A percentile compares a stretch with the other conserved stretches of the same genome.
Conservation (phyloP, 2,888 invertebrate species). For the Heliconius ismenius region DNA sequence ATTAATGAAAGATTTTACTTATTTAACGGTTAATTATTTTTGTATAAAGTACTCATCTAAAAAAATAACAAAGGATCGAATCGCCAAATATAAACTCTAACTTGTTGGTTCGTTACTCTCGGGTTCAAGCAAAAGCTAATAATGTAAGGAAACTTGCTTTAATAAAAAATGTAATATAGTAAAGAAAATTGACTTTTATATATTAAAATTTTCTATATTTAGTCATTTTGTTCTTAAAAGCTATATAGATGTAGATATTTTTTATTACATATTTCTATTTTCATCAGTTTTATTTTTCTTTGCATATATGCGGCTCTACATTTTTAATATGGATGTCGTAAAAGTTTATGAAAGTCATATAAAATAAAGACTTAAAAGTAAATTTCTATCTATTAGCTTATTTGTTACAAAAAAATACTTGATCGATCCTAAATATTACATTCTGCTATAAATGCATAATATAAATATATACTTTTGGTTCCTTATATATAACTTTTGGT, state of each 20-base stretch:
- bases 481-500: too few species aligned
- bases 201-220: background rate
- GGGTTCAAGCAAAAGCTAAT: background rate
- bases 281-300: background rate
- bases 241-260: background rate
- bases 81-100: conserved; percentile 3
- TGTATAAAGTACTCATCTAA: background rate
- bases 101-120: background rate
- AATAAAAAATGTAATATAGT: background rate
- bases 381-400: too few species aligned
- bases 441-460: too few species aligned
- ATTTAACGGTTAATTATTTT: conserved; percentile 10
- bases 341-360: too few species aligned
- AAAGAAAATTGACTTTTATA: background rate
- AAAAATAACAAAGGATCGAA: conserved; percentile 2
- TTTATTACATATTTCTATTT: background rate
- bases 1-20: background rate
- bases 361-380: too few species aligned
- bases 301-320: too few species aligned
- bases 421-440: too few species aligned
- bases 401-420: too few species aligned
- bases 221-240: background rate
- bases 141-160: background rate
- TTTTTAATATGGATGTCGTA: too few species aligned
- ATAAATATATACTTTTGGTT: too few species aligned